Evolutionary conservation across 2,797 vertebrate genomes (phyloP).

Genomic region (Lepilemur septentrionalis): DNA sequence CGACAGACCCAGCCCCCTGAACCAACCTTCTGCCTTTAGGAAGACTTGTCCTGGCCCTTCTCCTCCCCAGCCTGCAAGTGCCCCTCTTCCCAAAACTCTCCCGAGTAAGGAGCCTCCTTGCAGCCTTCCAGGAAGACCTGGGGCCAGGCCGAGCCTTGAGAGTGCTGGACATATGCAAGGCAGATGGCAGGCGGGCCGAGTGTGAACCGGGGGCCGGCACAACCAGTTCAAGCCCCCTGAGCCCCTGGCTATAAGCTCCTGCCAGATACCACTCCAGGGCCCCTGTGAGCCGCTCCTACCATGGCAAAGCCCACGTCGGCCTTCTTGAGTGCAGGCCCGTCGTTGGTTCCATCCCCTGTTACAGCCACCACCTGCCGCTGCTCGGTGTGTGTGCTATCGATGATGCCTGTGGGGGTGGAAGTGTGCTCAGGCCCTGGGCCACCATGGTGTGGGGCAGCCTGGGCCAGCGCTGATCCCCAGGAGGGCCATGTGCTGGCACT

Average conservation of each 20-base stretch:
- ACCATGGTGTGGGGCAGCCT: neutral
- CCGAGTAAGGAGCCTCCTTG: too few species aligned
- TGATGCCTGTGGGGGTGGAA: constrained; percentile 89
- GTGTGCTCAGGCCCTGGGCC: neutral
- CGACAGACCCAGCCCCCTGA: neutral
- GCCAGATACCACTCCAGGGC: neutral
- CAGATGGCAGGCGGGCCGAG: neutral
- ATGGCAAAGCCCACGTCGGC: constrained; percentile 99
- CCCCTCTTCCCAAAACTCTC: neutral
- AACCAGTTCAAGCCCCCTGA: neutral
- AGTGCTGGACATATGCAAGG: neutral
- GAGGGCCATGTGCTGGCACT: neutral
- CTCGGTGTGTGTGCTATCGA: constrained; percentile 95
- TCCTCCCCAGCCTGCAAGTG: too few species aligned
- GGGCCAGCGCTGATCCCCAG: neutral
- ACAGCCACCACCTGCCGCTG: constrained; percentile 99
- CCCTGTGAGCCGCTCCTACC: constrained; percentile 83
- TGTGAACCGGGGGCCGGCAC: neutral
- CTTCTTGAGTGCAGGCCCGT: constrained; percentile 98
- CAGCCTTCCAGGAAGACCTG: neutral
- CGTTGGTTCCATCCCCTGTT: constrained; percentile 98
- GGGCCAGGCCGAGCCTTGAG: neutral
- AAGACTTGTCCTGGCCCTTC: neutral
- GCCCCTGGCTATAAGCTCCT: neutral
- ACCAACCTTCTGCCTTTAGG: neutral